Conservation (phyloP, 2,888 invertebrate species). For the Drosophila paramelanica region DNA sequence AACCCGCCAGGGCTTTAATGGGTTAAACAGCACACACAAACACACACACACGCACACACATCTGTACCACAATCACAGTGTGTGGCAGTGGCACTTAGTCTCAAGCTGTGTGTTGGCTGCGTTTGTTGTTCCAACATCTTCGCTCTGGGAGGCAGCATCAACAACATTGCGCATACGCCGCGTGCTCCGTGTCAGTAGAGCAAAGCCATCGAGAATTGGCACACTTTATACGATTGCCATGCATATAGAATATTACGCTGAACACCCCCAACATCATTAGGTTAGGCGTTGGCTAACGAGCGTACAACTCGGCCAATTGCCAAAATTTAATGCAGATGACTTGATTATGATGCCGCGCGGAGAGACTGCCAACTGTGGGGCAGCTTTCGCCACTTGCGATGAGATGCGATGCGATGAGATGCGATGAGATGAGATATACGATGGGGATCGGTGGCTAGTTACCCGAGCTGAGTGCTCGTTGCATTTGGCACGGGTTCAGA, state of each 20-base stretch:
- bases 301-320: constrained; percentile 75
- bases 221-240: constrained; percentile 59
- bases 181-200: constrained; percentile 66
- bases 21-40: constrained; percentile 64
- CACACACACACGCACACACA: constrained; percentile 4
- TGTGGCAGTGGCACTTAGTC: constrained; percentile 62
- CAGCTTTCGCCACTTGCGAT: constrained; percentile 39
- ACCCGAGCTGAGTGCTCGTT: constrained; percentile 29
- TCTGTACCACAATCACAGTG: constrained; percentile 1
- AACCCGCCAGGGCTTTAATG: constrained; percentile 68
- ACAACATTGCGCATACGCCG: constrained; percentile 75
- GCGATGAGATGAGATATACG: constrained; percentile 10
- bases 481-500: constrained; percentile 53
- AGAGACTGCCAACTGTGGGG: constrained; percentile 19
- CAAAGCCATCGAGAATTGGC: constrained; percentile 62
- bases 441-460: constrained; percentile 46
- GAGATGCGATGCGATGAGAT: neutral
- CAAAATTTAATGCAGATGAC: constrained; percentile 75
- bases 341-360: constrained; percentile 67
- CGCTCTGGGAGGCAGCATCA: constrained; percentile 73
- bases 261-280: constrained; percentile 66
- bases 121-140: constrained; percentile 52
- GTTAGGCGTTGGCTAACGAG: constrained; percentile 57
- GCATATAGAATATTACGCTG: constrained; percentile 7
- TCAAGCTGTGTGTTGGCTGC: constrained; percentile 67